A percentile compares a stretch with the other conserved stretches of the same genome.
phyloP scores from a whole-genome alignment of 2,888 invertebrate genomes.

The Tinea pellionella region DNA sequence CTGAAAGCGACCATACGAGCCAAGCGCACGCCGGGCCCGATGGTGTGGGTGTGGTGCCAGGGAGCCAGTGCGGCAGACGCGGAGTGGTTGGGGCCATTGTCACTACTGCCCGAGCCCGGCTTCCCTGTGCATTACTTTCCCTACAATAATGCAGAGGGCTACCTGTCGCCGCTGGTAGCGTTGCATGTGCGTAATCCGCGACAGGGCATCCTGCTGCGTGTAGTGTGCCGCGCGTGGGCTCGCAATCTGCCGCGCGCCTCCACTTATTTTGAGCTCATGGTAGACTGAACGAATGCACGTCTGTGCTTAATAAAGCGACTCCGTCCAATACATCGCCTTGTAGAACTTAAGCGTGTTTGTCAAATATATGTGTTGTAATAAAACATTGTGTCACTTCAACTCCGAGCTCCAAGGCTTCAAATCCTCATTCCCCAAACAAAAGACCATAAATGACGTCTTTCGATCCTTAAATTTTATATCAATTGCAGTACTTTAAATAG shows the following conservation, averaged over 20 bases:
- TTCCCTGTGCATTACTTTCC: conserved; percentile 93
- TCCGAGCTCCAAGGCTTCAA: no score
- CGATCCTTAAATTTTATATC: no score
- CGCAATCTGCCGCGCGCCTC: conserved; percentile 74
- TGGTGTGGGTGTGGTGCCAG: conserved; percentile 91
- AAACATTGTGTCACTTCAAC: no score
- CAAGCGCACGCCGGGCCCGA: conserved; percentile 33
- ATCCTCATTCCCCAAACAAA: no score
- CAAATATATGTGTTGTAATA: no score
- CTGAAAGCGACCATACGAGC: conserved; percentile 51
- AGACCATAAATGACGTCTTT: no score
- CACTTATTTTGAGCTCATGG: neutral
- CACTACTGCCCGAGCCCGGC: conserved; percentile 82
- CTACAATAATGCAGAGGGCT: conserved; percentile 86
- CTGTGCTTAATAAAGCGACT: neutral
- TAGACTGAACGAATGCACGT: neutral
- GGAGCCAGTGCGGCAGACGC: conserved; percentile 93
- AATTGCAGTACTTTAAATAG: no score
- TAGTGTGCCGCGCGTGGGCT: conserved; percentile 84
- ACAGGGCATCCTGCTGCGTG: conserved; percentile 53
- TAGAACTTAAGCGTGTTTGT: neutral
- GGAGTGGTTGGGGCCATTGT: conserved; percentile 88
- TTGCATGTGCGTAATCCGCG: conserved; percentile 70
- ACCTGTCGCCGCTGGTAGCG: conserved; percentile 88
- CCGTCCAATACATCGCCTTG: neutral